Evolutionary conservation across 2,888 invertebrate genomes (phyloP).

Genomic region (Zele albiditarsus): DNA sequence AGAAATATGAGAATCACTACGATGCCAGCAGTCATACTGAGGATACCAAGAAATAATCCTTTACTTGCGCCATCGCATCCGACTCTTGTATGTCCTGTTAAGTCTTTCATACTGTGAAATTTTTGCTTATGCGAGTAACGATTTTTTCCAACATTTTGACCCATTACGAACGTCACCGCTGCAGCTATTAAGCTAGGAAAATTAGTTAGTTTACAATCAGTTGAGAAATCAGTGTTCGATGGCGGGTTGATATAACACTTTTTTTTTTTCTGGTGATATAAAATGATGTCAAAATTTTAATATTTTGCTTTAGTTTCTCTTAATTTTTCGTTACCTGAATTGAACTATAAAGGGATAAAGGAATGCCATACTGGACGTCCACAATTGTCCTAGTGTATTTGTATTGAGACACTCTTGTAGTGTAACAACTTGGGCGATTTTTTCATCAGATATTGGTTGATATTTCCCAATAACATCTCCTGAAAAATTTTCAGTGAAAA

Average conservation of each 20-base stretch:
- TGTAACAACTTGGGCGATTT: conserved; percentile 74
- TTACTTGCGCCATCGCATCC: conserved; percentile 75
- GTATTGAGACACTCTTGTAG: conserved; percentile 75
- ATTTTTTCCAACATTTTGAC: conserved; percentile 73
- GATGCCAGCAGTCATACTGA: conserved; percentile 75
- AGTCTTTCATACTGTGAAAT: conserved; percentile 66
- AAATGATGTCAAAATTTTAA: too few species aligned
- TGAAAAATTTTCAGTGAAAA: not conserved
- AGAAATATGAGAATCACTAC: conserved; percentile 75
- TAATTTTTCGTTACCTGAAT: conserved; percentile 71
- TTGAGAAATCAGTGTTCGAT: too few species aligned
- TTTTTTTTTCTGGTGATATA: too few species aligned
- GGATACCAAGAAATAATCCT: conserved; percentile 75
- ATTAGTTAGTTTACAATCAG: not conserved
- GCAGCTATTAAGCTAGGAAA: conserved; percentile 74
- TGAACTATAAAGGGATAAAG: conserved; percentile 76
- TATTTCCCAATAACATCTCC: conserved; percentile 46
- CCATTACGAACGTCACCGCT: conserved; percentile 76
- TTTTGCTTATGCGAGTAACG: conserved; percentile 64
- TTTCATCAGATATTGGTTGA: conserved; percentile 72
- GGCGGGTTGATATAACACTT: too few species aligned
- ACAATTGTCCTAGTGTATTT: conserved; percentile 75
- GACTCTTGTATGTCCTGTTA: conserved; percentile 62
- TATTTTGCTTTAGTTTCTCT: not conserved
- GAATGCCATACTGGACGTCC: conserved; percentile 76